phyloP scores from a whole-genome alignment of 2,888 invertebrate species.

The Incurvaria masculella region DNA sequence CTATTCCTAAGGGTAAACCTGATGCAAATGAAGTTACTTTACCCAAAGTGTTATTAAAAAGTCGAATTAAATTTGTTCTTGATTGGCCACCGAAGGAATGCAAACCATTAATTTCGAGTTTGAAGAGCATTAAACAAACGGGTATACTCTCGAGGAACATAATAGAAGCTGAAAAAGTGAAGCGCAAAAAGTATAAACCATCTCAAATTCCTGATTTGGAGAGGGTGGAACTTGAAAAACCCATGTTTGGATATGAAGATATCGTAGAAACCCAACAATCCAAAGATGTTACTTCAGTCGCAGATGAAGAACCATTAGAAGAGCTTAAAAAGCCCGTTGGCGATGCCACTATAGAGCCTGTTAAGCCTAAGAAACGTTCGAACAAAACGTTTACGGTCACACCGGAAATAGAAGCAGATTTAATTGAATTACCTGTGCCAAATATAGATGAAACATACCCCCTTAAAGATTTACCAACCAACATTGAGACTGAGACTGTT shows the following conservation, averaged over 20 bases:
- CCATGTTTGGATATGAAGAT: slow-evolving; percentile 51
- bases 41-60: slow-evolving; percentile 68
- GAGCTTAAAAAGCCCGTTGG: slow-evolving; percentile 27
- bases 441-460: too few species aligned
- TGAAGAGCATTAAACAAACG: slow-evolving; percentile 58
- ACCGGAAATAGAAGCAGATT: too few species aligned
- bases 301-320: slow-evolving; percentile 17
- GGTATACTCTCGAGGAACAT: slow-evolving; percentile 69
- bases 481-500: too few species aligned
- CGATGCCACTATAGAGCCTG: too few species aligned
- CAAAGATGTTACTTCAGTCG: slow-evolving; percentile 23
- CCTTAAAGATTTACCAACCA: too few species aligned
- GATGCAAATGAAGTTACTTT: slow-evolving; percentile 37
- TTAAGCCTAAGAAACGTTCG: too few species aligned
- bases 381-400: too few species aligned
- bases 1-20: slow-evolving; percentile 45
- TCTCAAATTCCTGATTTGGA: slow-evolving; percentile 54
- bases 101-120: slow-evolving; percentile 44
- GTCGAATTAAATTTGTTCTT: slow-evolving; percentile 59
- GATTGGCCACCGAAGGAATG: slow-evolving; percentile 62
- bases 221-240: slow-evolving; percentile 55
- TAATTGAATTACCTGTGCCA: too few species aligned
- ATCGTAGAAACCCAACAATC: slow-evolving; percentile 33
- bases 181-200: slow-evolving; percentile 58
- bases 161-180: slow-evolving; percentile 64